These are phyloP conservation scores for Chaetorhynchus papuensis DNA, from an alignment of 2,113 vertebrate species.

Conservation along the genomic window DNA sequence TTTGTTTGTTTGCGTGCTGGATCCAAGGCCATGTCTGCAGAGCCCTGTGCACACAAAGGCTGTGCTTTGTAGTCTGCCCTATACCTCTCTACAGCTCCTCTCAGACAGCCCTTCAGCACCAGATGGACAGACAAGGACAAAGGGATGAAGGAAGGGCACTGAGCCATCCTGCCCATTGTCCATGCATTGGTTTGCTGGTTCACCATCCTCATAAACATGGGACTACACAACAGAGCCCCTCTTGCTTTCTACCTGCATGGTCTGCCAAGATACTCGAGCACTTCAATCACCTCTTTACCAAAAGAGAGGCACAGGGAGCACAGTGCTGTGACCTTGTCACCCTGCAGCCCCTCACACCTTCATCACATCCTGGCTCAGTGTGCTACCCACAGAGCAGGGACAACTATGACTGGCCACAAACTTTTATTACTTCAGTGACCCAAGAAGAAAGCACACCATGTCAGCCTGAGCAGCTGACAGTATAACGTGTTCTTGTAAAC, in stretches of 20 bases:
- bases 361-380: not conserved
- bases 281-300: not conserved
- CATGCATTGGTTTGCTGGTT: not conserved
- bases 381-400: accelerated
- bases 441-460: not conserved
- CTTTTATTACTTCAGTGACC: not conserved
- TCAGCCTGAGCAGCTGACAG: not conserved
- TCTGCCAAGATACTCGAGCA: not conserved
- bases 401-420: not conserved
- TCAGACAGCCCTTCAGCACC: not conserved
- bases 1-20: constrained; percentile 7
- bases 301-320: not conserved
- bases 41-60: not conserved
- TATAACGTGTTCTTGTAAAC: not conserved
- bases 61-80: not conserved
- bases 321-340: accelerated
- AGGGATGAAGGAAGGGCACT: not conserved
- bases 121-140: not conserved
- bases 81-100: not conserved
- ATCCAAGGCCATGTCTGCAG: not conserved
- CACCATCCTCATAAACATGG: not conserved
- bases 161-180: not conserved
- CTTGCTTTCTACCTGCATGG: not conserved
- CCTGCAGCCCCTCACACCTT: not conserved
- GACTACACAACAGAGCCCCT: not conserved